phyloP scores from a whole-genome alignment of 1,140 invertebrate species.

The Telenomus remus region DNA sequence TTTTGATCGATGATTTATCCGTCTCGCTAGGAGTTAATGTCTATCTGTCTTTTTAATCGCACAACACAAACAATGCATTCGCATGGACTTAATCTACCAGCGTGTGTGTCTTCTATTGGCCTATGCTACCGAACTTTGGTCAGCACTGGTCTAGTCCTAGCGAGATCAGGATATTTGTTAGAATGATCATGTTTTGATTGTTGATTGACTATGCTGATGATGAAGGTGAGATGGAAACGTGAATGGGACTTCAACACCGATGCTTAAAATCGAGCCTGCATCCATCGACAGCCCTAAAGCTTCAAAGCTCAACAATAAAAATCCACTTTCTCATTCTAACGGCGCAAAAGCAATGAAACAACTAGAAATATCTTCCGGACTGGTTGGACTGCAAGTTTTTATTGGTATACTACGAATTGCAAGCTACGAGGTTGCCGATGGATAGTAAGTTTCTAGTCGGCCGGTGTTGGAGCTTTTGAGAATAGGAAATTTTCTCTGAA shows the following conservation, averaged over 20 bases:
- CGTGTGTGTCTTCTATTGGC: constrained; percentile 49
- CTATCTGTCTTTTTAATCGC: constrained; percentile 46
- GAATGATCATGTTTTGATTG: background rate
- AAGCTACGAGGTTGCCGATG: constrained; percentile 31
- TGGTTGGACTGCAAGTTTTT: no score
- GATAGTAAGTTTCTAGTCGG: constrained; percentile 1
- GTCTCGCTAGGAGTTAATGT: constrained; percentile 57
- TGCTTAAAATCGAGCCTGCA: no score
- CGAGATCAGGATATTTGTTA: constrained; percentile 60
- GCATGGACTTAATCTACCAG: constrained; percentile 52
- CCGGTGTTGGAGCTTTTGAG: constrained; percentile 34
- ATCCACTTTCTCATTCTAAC: background rate
- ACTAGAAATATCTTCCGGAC: no score
- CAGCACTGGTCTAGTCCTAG: constrained; percentile 59
- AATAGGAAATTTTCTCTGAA: constrained; percentile 14
- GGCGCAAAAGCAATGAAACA: no score
- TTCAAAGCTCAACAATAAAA: no score
- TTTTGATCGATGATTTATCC: constrained; percentile 32
- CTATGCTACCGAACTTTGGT: constrained; percentile 45
- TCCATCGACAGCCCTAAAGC: constrained; percentile 37
- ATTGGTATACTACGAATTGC: no score
- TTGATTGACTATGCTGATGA: constrained; percentile 5
- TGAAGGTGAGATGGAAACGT: background rate
- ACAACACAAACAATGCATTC: constrained; percentile 55
- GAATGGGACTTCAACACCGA: constrained; percentile 20